Base-by-base conservation (phyloP, 2,113 vertebrate genomes). In the Chauna torquata region DNA sequence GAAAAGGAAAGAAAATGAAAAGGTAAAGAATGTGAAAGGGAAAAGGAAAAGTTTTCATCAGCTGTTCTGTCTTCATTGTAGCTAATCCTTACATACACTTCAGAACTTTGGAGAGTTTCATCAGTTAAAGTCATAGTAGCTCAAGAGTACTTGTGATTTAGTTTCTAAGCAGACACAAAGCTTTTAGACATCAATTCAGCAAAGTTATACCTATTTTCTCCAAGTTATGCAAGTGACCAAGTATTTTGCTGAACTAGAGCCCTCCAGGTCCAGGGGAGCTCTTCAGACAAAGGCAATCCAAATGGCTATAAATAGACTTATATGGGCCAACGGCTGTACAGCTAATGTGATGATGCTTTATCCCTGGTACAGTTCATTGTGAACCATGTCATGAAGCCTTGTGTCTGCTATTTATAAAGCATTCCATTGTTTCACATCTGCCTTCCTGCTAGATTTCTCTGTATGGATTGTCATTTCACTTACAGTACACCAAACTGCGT, bases 1-100 rank as follows among this genome's bases (percentile, higher is more conserved):
- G 44, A 99, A 99, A 97, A 99, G 98, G 95, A 99, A 98, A 97
- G 99, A 99, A 94, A 99, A 99, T 69, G 99, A 99, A 94, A 99
- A 99, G 99, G 99, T 99, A 97, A 94, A 7, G 7, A 93, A 79
- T 1, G 0, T 89, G 42, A 47, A 76, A 92, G 75, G 36, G 49
- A 85, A 93, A 78, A 90, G 12, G 32, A 49, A 68, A 79, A 49
- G 14, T 62, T 87, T 80, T 55, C 8, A 30, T 94, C 40, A 79
- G 52, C 34, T 23, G 6, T 87, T 91, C 36, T 87, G 30, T 86
- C 69, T 91, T 55, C 54, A 11, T 58, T 90, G 44, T 79, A 69
- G 44, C 44, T 50, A 61, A 54, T 25, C 14, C n/a, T 27, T n/a
- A 57, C 28, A 16, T 47, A 91, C 44, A 22, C 71, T 66, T 78